Conservation (phyloP, 1,140 invertebrate genomes). For the Ooceraea biroi region DNA sequence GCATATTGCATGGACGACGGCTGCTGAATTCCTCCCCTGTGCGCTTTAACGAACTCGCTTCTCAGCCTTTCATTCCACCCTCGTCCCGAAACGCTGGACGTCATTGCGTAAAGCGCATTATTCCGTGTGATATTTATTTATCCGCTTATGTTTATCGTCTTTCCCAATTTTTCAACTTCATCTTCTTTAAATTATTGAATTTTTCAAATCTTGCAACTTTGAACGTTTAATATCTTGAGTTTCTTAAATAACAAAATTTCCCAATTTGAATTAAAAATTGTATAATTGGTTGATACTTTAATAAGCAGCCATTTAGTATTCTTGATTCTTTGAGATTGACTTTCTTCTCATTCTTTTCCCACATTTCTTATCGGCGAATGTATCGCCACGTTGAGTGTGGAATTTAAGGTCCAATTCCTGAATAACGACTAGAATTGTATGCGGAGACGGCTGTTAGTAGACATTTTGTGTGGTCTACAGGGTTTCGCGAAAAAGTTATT, state of each 20-base stretch:
- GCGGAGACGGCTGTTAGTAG: slow-evolving; percentile 82
- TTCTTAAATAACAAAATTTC: background rate
- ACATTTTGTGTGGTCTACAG: slow-evolving; percentile 85
- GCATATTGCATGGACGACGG: slow-evolving; percentile 56
- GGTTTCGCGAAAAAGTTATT: slow-evolving; percentile 41
- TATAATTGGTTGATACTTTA: slow-evolving; percentile 3
- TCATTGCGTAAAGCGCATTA: slow-evolving; percentile 32
- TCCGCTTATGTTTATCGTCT: background rate
- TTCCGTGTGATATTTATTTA: slow-evolving; percentile 7
- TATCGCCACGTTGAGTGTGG: slow-evolving; percentile 56
- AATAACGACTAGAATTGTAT: slow-evolving; percentile 25
- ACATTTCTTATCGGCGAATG: slow-evolving; percentile 61
- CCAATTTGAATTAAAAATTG: background rate
- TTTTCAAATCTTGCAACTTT: background rate
- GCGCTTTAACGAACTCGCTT: slow-evolving; percentile 55
- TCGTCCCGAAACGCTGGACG: slow-evolving; percentile 2
- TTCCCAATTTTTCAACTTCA: background rate
- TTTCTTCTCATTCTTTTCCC: background rate
- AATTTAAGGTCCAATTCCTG: slow-evolving; percentile 63
- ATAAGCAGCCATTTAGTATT: background rate
- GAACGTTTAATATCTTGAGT: background rate
- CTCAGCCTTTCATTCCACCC: slow-evolving; percentile 49
- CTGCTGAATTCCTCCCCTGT: slow-evolving; percentile 57
- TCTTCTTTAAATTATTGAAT: background rate
- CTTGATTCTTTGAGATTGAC: background rate